Percentiles rank a stretch among this genome's conserved stretches.
These are phyloP conservation scores for Clavelina lepadiformis DNA, from an alignment of 23 tunicate species.

Conservation along the genomic window DNA sequence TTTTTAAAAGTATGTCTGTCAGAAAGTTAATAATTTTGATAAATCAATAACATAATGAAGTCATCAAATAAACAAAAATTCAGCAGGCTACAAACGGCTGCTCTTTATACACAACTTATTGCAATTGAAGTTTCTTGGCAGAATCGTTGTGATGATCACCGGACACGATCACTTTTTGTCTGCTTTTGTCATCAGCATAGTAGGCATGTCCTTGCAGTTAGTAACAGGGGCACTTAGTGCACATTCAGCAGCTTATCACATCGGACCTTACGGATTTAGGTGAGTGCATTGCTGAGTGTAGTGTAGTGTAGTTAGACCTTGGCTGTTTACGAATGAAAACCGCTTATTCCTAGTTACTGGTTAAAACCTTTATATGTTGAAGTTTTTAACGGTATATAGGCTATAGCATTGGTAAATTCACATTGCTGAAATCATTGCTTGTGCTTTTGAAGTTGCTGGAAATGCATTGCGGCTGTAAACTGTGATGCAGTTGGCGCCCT, in stretches of 20 bases:
- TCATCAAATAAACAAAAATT: too few species aligned
- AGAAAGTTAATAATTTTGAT: too few species aligned
- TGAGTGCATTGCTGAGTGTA: conserved; percentile 31
- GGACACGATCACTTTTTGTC: conserved; percentile 76
- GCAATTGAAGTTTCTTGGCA: conserved; percentile 24
- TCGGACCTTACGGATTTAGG: conserved; percentile 76
- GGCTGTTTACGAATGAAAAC: too few species aligned
- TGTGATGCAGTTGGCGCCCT: conserved; percentile 33
- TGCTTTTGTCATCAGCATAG: conserved; percentile 72
- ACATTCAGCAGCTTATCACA: conserved; percentile 57
- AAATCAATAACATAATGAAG: too few species aligned
- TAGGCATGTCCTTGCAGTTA: conserved; percentile 71
- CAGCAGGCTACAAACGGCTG: too few species aligned
- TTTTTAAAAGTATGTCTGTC: too few species aligned
- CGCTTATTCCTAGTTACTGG: background rate
- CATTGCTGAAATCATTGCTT: background rate
- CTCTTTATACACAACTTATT: too few species aligned
- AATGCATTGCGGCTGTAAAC: conserved; percentile 58
- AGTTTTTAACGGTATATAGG: too few species aligned
- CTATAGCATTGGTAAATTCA: background rate
- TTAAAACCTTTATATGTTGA: background rate
- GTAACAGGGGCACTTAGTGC: conserved; percentile 69
- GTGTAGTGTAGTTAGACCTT: too few species aligned
- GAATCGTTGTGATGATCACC: conserved; percentile 70
- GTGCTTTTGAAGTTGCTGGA: conserved; percentile 61